These are phyloP conservation scores for Eudemis profundana DNA, from an alignment of 2,888 invertebrate genomes.

Conservation along the genomic window DNA sequence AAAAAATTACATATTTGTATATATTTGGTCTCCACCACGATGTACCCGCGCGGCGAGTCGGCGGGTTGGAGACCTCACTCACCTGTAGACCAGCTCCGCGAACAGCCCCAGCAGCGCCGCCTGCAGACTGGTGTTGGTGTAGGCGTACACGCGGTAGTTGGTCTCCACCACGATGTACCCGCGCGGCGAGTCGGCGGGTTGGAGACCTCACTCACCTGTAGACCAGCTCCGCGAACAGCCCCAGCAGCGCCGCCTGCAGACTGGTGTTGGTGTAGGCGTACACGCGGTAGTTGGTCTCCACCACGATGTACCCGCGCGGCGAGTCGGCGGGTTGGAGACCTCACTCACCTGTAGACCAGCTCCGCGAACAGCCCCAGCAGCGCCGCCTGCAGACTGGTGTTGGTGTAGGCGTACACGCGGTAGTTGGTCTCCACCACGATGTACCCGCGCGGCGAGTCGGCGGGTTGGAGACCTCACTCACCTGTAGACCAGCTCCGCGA, in stretches of 20 bases:
- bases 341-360: constrained; percentile 78
- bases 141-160: constrained; percentile 97
- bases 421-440: constrained; percentile 98
- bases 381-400: constrained; percentile 96
- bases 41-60: constrained; percentile 87
- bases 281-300: constrained; percentile 97
- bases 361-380: constrained; percentile 94
- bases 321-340: constrained; percentile 64
- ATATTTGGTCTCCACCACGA: constrained; percentile 99
- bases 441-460: constrained; percentile 86
- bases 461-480: constrained; percentile 69
- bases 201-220: constrained; percentile 74
- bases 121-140: constrained; percentile 96
- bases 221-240: constrained; percentile 91
- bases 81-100: constrained; percentile 86
- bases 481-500: constrained; percentile 87
- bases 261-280: constrained; percentile 98
- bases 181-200: constrained; percentile 57
- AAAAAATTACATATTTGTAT: too few species aligned
- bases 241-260: constrained; percentile 96
- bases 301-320: constrained; percentile 91
- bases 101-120: constrained; percentile 96
- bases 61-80: constrained; percentile 68
- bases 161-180: constrained; percentile 98
- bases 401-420: constrained; percentile 97